Evolutionary conservation across 1,140 invertebrate genomes (phyloP).

Genomic region (Phthorimaea operculella): DNA sequence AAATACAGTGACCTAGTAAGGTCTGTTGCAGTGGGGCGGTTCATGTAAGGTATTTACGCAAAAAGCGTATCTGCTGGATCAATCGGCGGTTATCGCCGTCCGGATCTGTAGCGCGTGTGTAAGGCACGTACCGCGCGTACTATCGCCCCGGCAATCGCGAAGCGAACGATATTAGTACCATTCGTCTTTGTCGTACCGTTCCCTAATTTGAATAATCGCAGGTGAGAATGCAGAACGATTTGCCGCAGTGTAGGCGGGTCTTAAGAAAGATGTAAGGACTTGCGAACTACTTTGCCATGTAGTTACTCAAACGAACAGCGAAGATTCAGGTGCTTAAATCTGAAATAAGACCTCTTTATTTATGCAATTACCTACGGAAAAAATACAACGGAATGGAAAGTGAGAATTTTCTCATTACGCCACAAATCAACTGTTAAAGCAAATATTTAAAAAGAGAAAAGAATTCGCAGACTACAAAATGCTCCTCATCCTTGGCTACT

Average conservation of each 20-base stretch:
- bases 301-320: neutral
- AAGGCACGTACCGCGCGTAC: slow-evolving; percentile 37
- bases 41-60: slow-evolving; percentile 61
- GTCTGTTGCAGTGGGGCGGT: slow-evolving; percentile 39
- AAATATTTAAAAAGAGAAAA: slow-evolving; percentile 64
- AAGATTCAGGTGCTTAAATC: neutral
- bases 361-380: slow-evolving; percentile 21
- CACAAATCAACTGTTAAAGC: slow-evolving; percentile 65
- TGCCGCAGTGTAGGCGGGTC: slow-evolving; percentile 20
- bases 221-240: slow-evolving; percentile 58
- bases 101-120: slow-evolving; percentile 55
- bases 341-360: neutral
- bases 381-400: slow-evolving; percentile 40
- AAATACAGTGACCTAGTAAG: neutral
- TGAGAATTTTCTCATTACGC: slow-evolving; percentile 59
- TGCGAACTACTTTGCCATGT: neutral
- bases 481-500: slow-evolving; percentile 58
- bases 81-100: slow-evolving; percentile 53
- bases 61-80: slow-evolving; percentile 58
- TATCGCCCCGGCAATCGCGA: slow-evolving; percentile 51
- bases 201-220: slow-evolving; percentile 66
- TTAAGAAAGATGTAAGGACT: slow-evolving; percentile 9
- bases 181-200: slow-evolving; percentile 65
- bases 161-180: slow-evolving; percentile 58
- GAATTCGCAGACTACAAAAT: slow-evolving; percentile 60